A percentile compares a stretch with the other conserved stretches of the same genome.
These are phyloP conservation scores for Agrotis puta DNA, from an alignment of 2,888 invertebrate genomes.

Conservation along the genomic window DNA sequence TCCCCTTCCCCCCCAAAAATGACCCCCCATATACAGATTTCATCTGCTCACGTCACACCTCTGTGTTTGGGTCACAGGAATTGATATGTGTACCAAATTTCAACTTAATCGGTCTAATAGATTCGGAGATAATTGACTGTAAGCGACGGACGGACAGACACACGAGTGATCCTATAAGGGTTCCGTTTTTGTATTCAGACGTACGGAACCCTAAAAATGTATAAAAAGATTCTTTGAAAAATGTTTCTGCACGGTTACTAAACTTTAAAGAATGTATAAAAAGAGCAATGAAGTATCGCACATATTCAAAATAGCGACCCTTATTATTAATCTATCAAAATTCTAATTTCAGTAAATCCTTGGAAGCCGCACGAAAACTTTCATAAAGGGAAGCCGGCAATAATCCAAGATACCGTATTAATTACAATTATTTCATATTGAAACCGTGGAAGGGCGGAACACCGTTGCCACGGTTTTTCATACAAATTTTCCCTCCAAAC, in stretches of 20 bases:
- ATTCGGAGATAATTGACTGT: no score
- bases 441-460: slow-evolving; percentile 61
- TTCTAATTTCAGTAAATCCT: slow-evolving; percentile 58
- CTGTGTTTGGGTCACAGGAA: no score
- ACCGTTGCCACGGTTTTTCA: slow-evolving; percentile 65
- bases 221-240: no score
- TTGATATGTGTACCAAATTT: no score
- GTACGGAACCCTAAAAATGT: no score
- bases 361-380: slow-evolving; percentile 54
- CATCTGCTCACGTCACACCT: no score
- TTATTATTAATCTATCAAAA: slow-evolving; percentile 46
- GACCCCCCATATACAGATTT: no score
- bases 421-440: slow-evolving; percentile 79
- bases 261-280: not conserved
- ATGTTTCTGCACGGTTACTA: not conserved
- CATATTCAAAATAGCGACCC: not conserved
- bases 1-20: no score
- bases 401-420: slow-evolving; percentile 76
- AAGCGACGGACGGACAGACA: no score
- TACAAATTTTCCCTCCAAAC: slow-evolving; percentile 53
- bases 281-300: not conserved
- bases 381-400: slow-evolving; percentile 53
- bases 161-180: no score
- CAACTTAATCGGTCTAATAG: no score
- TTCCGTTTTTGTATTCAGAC: no score